Conservation (phyloP, 2,113 vertebrate genomes). For the Bettongia penicillata region DNA sequence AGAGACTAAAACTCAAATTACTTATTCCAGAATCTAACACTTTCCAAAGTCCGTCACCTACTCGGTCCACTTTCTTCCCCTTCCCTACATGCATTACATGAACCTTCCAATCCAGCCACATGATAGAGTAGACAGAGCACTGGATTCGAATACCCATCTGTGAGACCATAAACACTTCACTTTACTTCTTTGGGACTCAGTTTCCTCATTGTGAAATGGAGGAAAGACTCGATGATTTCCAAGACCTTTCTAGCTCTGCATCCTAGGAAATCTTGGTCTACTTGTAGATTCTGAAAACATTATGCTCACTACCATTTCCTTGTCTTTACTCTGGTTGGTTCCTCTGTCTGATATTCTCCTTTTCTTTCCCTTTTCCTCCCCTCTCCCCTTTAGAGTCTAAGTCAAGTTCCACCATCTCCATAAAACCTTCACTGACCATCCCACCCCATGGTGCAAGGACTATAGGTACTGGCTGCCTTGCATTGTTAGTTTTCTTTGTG, state of each 20-base stretch:
- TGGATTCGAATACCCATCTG: background rate
- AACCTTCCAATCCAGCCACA: background rate
- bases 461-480: too few relatives aligned
- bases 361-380: background rate
- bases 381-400: rapidly evolving
- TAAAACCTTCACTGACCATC: too few relatives aligned
- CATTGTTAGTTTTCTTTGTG: background rate
- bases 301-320: background rate
- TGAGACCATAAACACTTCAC: background rate
- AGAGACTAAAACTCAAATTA: background rate
- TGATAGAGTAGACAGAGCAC: background rate
- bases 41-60: background rate
- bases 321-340: background rate
- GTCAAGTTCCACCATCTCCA: background rate
- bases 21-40: background rate
- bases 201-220: background rate
- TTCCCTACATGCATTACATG: background rate
- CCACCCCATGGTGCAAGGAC: background rate
- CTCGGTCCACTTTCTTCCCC: background rate
- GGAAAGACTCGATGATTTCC: background rate
- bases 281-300: background rate
- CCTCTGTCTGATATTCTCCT: rapidly evolving
- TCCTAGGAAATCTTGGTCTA: background rate
- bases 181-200: background rate
- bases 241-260: background rate